Percentiles rank a stretch among this genome's conserved stretches.
phyloP scores from a whole-genome alignment of 2,797 vertebrate species.

The Urosaurus nigricauda region DNA sequence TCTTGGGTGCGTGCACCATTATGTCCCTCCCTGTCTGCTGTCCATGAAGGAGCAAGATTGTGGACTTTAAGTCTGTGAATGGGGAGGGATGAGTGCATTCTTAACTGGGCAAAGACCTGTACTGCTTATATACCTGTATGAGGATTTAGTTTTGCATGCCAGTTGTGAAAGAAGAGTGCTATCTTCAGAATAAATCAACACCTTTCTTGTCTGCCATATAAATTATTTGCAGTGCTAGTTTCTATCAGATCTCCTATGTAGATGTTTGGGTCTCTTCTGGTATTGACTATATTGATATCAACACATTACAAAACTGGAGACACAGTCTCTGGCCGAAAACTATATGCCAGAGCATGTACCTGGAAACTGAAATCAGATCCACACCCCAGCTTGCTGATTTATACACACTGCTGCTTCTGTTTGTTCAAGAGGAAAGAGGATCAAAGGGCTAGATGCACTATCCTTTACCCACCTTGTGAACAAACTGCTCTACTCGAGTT shows the following conservation, averaged over 20 bases:
- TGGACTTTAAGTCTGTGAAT: no score
- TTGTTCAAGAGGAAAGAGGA: not conserved
- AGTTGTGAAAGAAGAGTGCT: not conserved
- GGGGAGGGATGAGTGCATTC: no score
- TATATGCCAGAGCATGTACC: not conserved
- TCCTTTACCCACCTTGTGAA: constrained; percentile 91
- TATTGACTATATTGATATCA: not conserved
- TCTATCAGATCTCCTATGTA: not conserved
- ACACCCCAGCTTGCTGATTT: constrained; percentile 9
- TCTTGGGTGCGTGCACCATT: no score
- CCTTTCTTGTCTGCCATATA: not conserved
- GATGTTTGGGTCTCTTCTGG: not conserved
- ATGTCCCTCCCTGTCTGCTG: no score
- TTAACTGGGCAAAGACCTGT: not conserved
- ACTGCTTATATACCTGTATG: no score
- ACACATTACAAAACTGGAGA: not conserved
- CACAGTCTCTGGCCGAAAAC: constrained; percentile 5
- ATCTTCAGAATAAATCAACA: constrained; percentile 14
- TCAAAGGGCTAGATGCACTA: not conserved
- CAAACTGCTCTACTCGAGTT: constrained; percentile 97
- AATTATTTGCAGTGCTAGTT: not conserved
- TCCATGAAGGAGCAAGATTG: no score
- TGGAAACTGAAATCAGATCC: constrained; percentile 30
- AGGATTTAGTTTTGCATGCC: not conserved
- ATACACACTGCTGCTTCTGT: not conserved